A percentile compares a stretch with the other conserved stretches of the same genome.
Evolutionary conservation across 2,888 invertebrate genomes (phyloP).

Genomic region (Marronus borbonicus): DNA sequence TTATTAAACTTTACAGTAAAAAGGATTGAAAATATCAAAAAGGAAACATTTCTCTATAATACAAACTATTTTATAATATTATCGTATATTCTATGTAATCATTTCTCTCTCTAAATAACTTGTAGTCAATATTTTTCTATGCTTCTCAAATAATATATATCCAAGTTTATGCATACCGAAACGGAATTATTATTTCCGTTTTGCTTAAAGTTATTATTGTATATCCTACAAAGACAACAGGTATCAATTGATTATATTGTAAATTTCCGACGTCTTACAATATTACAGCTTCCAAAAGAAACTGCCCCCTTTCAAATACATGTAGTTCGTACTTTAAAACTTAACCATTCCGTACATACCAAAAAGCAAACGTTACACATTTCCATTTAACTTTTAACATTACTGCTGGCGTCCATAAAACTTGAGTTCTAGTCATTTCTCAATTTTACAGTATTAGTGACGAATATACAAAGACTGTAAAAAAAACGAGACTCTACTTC

Average conservation of each 20-base stretch:
- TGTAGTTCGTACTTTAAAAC: background rate
- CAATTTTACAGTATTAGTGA: slow-evolving; percentile 47
- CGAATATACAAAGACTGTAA: slow-evolving; percentile 48
- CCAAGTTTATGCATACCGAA: background rate
- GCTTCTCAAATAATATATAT: slow-evolving; percentile 22
- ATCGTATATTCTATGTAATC: slow-evolving; percentile 23
- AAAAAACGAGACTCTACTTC: slow-evolving; percentile 23
- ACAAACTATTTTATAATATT: slow-evolving; percentile 17
- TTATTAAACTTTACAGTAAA: slow-evolving; percentile 13
- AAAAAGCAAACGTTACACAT: slow-evolving; percentile 2
- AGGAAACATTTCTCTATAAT: slow-evolving; percentile 9
- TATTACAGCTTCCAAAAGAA: background rate
- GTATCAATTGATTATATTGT: too few species aligned
- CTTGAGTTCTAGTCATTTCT: slow-evolving; percentile 42
- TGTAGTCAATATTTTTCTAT: slow-evolving; percentile 44
- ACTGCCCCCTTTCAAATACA: background rate
- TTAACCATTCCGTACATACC: slow-evolving; percentile 34
- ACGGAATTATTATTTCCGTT: too few species aligned
- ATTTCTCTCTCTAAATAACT: background rate
- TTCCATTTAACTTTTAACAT: slow-evolving; percentile 20
- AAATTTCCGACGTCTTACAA: background rate
- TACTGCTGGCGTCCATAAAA: slow-evolving; percentile 27
- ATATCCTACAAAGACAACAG: too few species aligned
- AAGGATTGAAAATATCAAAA: slow-evolving; percentile 3
- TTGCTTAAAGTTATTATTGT: too few species aligned